Conservation (phyloP, 1,140 invertebrate species). For the Macrobrachium rosenbergii region DNA sequence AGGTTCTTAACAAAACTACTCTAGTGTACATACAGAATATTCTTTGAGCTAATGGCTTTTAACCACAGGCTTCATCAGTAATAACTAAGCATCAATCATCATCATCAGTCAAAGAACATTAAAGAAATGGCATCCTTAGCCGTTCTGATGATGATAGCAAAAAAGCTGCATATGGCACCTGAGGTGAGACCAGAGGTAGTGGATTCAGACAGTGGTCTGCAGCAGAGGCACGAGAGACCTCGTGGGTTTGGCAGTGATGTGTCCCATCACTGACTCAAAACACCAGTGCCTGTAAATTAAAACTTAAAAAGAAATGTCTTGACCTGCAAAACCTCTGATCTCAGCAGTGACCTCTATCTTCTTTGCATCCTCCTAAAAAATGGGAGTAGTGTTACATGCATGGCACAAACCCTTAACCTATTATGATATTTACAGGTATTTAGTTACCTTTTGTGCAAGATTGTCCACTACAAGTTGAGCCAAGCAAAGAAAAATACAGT, state of each 20-base stretch:
- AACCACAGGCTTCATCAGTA: constrained; percentile 33
- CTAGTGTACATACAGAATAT: constrained; percentile 56
- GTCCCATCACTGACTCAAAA: no score
- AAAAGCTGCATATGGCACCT: constrained; percentile 16
- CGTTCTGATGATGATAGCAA: constrained; percentile 27
- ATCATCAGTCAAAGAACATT: neutral
- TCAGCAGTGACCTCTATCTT: constrained; percentile 38
- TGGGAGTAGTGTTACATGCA: constrained; percentile 39
- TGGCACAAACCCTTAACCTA: constrained; percentile 46
- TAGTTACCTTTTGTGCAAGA: constrained; percentile 56
- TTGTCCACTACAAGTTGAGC: constrained; percentile 62
- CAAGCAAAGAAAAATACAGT: constrained; percentile 50
- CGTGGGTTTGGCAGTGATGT: no score
- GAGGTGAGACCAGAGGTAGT: constrained; percentile 37
- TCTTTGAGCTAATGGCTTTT: constrained; percentile 53
- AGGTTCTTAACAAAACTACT: constrained; percentile 62
- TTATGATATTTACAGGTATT: constrained; percentile 53
- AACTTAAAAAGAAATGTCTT: neutral
- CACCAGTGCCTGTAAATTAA: no score
- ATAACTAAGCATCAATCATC: constrained; percentile 10
- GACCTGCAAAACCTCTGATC: constrained; percentile 32
- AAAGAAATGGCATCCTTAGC: constrained; percentile 5
- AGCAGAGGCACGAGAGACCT: no score
- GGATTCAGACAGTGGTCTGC: no score
- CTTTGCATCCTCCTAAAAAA: neutral